Base-by-base conservation (phyloP, 1,140 invertebrate genomes). In the Cydia pomonella region DNA sequence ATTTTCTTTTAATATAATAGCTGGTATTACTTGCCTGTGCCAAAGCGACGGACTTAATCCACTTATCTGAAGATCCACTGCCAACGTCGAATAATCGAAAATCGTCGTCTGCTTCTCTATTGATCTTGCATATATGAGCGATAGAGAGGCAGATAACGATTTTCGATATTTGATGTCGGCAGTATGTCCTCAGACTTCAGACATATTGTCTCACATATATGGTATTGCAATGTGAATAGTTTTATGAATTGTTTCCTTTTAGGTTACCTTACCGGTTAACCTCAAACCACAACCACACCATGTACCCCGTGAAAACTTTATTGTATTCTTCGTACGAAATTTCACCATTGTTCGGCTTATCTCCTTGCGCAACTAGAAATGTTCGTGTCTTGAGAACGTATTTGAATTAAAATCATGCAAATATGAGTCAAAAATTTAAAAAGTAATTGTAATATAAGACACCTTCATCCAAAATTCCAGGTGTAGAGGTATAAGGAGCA, bases 281-380 rank as follows among this genome's bases (percentile, higher is more conserved):
- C 63, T 2, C 63, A 29, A 66, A 12, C 63, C 63, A 16, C 63
- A 18, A 29, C 25, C 16, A 6, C 47, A 7, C 47, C 23, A 66
- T 66, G 2, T 64, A 7, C 23, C 23, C 13, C 23, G 63, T 29
- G 63, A 66, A 66, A 66, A 66, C 63, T 66, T 69, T 69, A 69
- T 41, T 69, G 64, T 38, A 33, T 69, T 69, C 29, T 69, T 29
- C 29, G 9, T 69, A 38, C 23, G 29, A 69, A 69, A 69, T 69
- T 69, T 69, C 64, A 69, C 64, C 64, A 69, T 69, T 69, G 64
- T 69, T 33, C 29, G 16, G 18, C n/a, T 66, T 33, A 38, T 69
- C 64, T 33, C 64, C 18, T 69, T 69, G 29, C 64, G 64, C 29
- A 69, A 69, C 64, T 38, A n/a, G 29, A 38, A 38, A 69, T 69